Base-by-base conservation (phyloP, 1,140 invertebrate species). In the Protaetia brevitarsis region DNA sequence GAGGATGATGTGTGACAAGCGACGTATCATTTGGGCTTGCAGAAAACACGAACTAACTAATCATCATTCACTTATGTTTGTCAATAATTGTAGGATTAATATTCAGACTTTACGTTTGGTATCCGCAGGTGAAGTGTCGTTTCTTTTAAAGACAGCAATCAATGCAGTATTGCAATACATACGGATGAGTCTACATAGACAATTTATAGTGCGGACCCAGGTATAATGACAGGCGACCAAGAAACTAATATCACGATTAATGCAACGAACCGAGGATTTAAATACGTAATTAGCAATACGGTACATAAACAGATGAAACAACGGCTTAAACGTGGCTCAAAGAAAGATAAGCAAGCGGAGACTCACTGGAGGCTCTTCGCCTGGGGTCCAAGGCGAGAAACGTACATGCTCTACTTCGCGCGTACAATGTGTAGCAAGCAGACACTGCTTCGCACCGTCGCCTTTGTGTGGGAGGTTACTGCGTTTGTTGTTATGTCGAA, bases 341-440 rank as follows among this genome's bases (percentile, higher is more conserved):
- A 51, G 41, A 51, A 51, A 16, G 41, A 10, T 51, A 23, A 51
- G n/a, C 26, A 51, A 51, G 1, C 13, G 19, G 19, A 11, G 41
- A 19, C 41, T 10, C 19, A 10, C 16, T 4, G 41, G 8, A 23
- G 26, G 8, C 19, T 51, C 41, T 51, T 23, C 19, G n/a, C 11
- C 19, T 6, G 19, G 19, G 26, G 19, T 51, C 19, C 41, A 51
- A 51, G 41, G 41, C 41, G 41, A 51, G 41, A 51, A 51, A 19
- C 41, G 6, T 19, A 51, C 41, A 51, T 51, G 41, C 41, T 51
- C 41, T 51, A 51, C 41, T 51, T 51, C 41, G 41, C 41, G 41
- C 41, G 41, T 51, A 51, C 41, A 51, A 51, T 51, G 41, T 51
- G 41, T 51, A 51, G 26, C n/a, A n/a, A n/a, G n/a, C 41, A 51